Conservation (phyloP, 2,113 vertebrate genomes). For the Lichenostomus cassidix region DNA sequence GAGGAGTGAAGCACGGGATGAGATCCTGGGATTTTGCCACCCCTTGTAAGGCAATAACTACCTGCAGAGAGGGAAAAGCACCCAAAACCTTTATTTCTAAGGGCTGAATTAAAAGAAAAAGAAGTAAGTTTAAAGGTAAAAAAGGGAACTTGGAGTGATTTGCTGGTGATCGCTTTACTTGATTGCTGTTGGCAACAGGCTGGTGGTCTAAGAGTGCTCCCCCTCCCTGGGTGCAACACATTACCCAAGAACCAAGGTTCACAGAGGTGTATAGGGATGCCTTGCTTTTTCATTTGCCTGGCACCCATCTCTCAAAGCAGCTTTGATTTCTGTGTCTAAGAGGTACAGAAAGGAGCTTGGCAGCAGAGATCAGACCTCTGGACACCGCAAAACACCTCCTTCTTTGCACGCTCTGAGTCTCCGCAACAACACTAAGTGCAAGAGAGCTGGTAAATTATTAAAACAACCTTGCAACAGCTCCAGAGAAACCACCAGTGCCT, state of each 20-base stretch:
- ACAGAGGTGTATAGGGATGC: too few species aligned
- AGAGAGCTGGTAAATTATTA: constrained; percentile 60
- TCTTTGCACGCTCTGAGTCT: not conserved
- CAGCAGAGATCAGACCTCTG: not conserved
- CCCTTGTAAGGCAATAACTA: not conserved
- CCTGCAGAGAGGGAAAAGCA: not conserved
- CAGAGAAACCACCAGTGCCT: constrained; percentile 37
- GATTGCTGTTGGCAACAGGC: not conserved
- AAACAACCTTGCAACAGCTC: constrained; percentile 59
- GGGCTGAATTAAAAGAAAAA: rapidly evolving
- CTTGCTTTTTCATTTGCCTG: not conserved
- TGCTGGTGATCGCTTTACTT: not conserved
- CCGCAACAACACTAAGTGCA: constrained; percentile 22
- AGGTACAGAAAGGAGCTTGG: not conserved
- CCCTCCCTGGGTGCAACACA: not conserved
- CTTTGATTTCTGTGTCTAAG: constrained; percentile 60
- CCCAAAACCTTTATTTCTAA: not conserved
- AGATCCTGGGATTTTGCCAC: not conserved
- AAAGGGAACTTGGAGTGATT: not conserved
- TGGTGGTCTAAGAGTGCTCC: constrained; percentile 23
- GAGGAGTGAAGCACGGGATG: not conserved
- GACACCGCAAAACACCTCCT: not conserved
- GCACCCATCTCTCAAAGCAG: not conserved
- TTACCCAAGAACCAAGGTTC: not conserved
- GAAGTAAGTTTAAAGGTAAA: not conserved